A percentile compares a stretch with the other conserved stretches of the same genome.
phyloP scores from a whole-genome alignment of 1,140 invertebrate genomes.

The Psilanteris sp. region DNA sequence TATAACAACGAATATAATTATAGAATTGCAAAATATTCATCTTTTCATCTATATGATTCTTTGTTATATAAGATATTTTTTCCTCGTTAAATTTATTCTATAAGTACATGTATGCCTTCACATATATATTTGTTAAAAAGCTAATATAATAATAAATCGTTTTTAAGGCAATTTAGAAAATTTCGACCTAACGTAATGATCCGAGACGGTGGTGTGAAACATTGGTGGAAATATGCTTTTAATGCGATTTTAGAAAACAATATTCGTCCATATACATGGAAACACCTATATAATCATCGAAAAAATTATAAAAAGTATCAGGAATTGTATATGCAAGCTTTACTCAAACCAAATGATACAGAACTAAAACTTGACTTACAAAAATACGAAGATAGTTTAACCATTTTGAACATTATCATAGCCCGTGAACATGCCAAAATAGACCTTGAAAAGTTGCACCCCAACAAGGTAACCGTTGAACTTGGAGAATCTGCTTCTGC shows the following conservation, averaged over 20 bases:
- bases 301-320: conserved; percentile 86
- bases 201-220: conserved; percentile 73
- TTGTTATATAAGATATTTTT: too few species aligned
- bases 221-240: conserved; percentile 90
- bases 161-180: conserved; percentile 66
- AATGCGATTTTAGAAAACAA: conserved; percentile 86
- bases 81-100: too few species aligned
- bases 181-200: conserved; percentile 78
- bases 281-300: conserved; percentile 85
- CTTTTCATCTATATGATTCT: too few species aligned
- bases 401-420: conserved; percentile 87
- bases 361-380: conserved; percentile 87
- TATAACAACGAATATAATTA: too few species aligned
- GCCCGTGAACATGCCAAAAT: conserved; percentile 85
- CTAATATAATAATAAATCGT: too few species aligned
- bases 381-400: conserved; percentile 87
- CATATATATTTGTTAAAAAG: too few species aligned
- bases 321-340: conserved; percentile 85
- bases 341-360: conserved; percentile 86
- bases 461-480: conserved; percentile 63
- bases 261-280: conserved; percentile 87
- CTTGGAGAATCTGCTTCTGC: conserved; percentile 55
- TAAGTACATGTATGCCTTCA: too few species aligned
- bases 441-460: conserved; percentile 65
- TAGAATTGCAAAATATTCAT: too few species aligned